phyloP scores from a whole-genome alignment of 2,797 vertebrate genomes.

The Nannoperca australis region DNA sequence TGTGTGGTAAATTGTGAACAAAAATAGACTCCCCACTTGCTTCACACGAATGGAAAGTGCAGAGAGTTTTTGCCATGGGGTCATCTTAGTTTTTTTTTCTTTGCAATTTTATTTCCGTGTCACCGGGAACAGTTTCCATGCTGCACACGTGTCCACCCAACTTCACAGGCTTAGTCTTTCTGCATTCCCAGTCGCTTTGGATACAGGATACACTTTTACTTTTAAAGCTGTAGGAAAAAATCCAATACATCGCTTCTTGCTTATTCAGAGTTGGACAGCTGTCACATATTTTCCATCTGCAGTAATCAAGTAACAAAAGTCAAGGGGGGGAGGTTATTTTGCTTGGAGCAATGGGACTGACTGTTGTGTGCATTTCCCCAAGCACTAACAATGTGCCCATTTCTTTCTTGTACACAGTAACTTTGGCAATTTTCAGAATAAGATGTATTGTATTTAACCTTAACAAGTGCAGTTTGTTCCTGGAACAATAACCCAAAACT shows the following conservation, averaged over 20 bases:
- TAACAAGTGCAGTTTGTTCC: constrained; percentile 21
- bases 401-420: constrained; percentile 12
- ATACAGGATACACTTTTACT: constrained; percentile 41
- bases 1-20: constrained; percentile 7
- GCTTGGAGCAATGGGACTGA: constrained; percentile 5
- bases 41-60: constrained; percentile 42
- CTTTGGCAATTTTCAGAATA: constrained; percentile 9
- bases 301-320: constrained; percentile 44
- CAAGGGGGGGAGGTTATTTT: constrained; percentile 13
- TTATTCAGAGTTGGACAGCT: constrained; percentile 60
- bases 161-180: constrained; percentile 35
- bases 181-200: constrained; percentile 8
- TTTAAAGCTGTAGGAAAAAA: constrained; percentile 39
- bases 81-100: constrained; percentile 40
- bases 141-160: constrained; percentile 65
- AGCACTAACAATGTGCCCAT: constrained; percentile 11
- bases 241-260: not conserved
- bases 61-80: constrained; percentile 32
- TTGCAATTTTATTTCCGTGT: constrained; percentile 62
- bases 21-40: constrained; percentile 30
- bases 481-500: constrained; percentile 27
- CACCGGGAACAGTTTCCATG: constrained; percentile 69
- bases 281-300: constrained; percentile 73
- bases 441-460: constrained; percentile 12
- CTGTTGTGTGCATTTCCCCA: constrained; percentile 23